Conservation (phyloP, 2,113 vertebrate species). For the Octodon degus region DNA sequence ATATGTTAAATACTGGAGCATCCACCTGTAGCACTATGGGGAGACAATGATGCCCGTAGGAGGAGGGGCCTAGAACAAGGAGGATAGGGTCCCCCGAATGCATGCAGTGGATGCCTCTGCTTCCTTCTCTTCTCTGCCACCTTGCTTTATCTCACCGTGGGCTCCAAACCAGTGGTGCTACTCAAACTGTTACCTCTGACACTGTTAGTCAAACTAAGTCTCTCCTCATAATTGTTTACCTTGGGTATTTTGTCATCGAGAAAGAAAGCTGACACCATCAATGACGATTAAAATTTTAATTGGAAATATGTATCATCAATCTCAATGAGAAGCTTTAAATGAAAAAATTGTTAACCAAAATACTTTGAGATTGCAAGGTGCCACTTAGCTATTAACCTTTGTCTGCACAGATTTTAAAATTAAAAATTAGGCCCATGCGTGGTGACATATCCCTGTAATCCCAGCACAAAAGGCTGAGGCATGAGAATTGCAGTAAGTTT, state of each 20-base stretch:
- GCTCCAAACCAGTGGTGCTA: not conserved
- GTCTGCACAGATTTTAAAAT: conserved; percentile 11
- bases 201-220: not conserved
- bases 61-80: not conserved
- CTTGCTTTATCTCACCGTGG: not conserved
- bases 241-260: not conserved
- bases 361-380: not conserved
- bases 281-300: not conserved
- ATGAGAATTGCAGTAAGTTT: not conserved
- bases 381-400: not conserved
- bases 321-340: not conserved
- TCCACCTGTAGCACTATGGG: not conserved
- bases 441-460: not conserved
- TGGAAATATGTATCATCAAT: not conserved
- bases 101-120: not conserved
- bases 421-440: not conserved
- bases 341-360: not conserved
- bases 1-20: not conserved
- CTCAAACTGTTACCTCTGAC: not conserved
- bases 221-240: not conserved
- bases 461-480: not conserved
- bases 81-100: not conserved
- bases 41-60: not conserved
- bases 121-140: not conserved
- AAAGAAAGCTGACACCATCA: not conserved